phyloP scores from a whole-genome alignment of 2,797 vertebrate species.

The Serranus cabrilla region DNA sequence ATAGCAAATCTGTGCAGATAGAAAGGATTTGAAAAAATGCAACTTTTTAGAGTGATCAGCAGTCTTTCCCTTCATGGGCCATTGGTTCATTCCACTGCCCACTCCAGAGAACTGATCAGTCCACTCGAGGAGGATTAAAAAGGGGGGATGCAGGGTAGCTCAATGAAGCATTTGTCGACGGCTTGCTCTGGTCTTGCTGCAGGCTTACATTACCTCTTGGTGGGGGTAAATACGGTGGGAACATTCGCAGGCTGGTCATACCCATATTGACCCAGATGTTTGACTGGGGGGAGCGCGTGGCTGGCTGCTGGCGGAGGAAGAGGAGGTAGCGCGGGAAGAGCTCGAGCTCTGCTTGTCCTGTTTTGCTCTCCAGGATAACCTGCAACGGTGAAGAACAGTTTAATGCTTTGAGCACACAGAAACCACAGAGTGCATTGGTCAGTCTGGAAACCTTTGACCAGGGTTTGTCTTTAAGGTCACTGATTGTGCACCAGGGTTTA shows the following conservation, averaged over 20 bases:
- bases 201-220: constrained; percentile 98
- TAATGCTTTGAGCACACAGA: not conserved
- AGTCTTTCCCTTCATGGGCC: constrained; percentile 33
- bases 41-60: constrained; percentile 38
- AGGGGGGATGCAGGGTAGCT: constrained; percentile 40
- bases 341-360: constrained; percentile 90
- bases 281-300: constrained; percentile 94
- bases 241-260: constrained; percentile 99
- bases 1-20: constrained; percentile 62
- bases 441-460: not conserved
- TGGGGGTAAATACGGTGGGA: constrained; percentile 92
- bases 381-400: constrained; percentile 56
- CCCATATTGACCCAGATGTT: constrained; percentile 99
- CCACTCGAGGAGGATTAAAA: constrained; percentile 61
- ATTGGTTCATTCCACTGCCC: constrained; percentile 40
- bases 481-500: no score
- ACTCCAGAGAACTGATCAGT: constrained; percentile 61
- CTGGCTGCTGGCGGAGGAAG: constrained; percentile 96
- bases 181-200: constrained; percentile 93
- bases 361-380: constrained; percentile 94
- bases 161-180: constrained; percentile 51
- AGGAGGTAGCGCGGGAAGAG: constrained; percentile 96
- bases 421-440: not conserved
- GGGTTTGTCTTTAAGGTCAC: not conserved
- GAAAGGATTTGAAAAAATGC: constrained; percentile 36